Evolutionary conservation across 2,113 vertebrate species (phyloP), one percentile per base, ranked within the genome.

Genomic region (Lonchura striata): DNA sequence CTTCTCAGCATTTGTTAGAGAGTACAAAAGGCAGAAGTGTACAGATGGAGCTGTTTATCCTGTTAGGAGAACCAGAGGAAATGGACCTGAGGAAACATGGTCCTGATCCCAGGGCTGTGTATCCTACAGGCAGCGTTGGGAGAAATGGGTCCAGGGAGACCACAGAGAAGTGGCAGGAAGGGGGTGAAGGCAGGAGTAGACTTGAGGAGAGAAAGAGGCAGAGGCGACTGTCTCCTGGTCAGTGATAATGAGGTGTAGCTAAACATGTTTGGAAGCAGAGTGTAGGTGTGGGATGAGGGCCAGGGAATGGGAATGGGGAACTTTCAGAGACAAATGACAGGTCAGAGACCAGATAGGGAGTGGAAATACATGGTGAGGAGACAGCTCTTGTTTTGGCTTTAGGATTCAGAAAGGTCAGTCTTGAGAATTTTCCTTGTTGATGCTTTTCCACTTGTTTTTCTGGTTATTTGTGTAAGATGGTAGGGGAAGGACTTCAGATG

Each of bases 351-450:
- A 92, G 82, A 59, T 64, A 37, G 41, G 71, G 71, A 71, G 46
- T 90, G 66, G 82, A 90, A 90, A 63, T 90, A 60, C 12, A 6
- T 6, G n/a, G 7, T 60, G 44, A 87, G 52, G 74, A 81, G 77
- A 31, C 88, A 78, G 25, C 60, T 91, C 42, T 52, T 86, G 53
- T 83, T 94, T 90, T 91, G 31, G 13, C 42, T 89, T 83, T 59
- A 64, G 72, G 35, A 84, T 82, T 94, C 44, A 33, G 65, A 94
- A 94, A 95, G 86, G 92, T 95, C 83, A 75, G 30, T 78, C 46
- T 61, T 78, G 82, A 92, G 82, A 75, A 66, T 94, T 92, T 94
- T 94, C 83, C 76, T 54, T 91, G 30, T 84, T 78, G 74, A 68
- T 82, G 22, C 69, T 93, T 94, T 97, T 78, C 88, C 68, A 64